phyloP scores from a whole-genome alignment of 2,888 invertebrate species.

The Leistus spinibarbis region DNA sequence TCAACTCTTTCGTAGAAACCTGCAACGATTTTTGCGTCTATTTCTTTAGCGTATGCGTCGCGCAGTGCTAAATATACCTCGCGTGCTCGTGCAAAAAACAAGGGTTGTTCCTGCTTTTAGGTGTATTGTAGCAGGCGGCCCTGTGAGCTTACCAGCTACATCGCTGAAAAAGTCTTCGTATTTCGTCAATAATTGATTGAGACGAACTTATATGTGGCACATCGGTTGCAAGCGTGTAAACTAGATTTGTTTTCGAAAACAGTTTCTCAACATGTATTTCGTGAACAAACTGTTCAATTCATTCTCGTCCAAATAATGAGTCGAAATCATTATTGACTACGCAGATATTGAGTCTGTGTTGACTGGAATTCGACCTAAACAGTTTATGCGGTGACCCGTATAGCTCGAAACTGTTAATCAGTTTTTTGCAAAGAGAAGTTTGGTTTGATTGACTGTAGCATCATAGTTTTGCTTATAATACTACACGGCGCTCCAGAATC shows the following conservation, averaged over 20 bases:
- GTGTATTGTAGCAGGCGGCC: conserved; percentile 43
- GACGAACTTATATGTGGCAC: background rate
- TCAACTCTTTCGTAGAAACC: conserved; percentile 42
- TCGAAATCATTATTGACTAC: conserved; percentile 27
- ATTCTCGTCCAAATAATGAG: conserved; percentile 29
- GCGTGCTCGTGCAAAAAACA: conserved; percentile 41
- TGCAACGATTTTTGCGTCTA: conserved; percentile 41
- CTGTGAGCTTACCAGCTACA: conserved; percentile 41
- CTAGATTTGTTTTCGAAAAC: background rate
- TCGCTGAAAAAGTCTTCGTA: conserved; percentile 43
- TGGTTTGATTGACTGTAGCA: background rate
- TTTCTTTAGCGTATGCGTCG: conserved; percentile 39
- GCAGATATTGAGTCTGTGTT: conserved; percentile 19
- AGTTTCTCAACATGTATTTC: conserved; percentile 17
- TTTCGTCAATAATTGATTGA: conserved; percentile 20
- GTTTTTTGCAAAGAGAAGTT: background rate
- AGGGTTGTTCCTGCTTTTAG: conserved; percentile 43
- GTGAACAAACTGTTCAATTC: conserved; percentile 19
- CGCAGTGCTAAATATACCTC: conserved; percentile 39
- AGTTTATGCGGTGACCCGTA: conserved; percentile 28
- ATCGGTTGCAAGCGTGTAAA: conserved; percentile 5
- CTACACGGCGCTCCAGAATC: conserved; percentile 39
- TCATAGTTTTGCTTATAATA: conserved; percentile 24
- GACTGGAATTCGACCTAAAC: conserved; percentile 12
- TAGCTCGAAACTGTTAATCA: conserved; percentile 26